Conservation (phyloP, 2,113 vertebrate species). For the Oostethus manadensis region DNA sequence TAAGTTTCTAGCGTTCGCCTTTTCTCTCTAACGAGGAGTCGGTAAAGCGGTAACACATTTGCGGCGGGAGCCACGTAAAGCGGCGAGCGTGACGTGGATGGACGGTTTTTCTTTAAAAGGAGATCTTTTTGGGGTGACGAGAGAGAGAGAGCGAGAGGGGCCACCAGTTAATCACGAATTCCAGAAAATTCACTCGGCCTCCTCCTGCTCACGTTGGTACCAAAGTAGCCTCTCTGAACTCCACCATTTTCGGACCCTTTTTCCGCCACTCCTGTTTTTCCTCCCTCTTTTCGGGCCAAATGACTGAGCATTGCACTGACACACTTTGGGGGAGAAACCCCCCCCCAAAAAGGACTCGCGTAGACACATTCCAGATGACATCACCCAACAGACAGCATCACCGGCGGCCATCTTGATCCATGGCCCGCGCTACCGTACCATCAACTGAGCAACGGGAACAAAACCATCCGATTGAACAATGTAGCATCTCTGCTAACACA, state of each 20-base stretch:
- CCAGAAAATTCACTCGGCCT: conserved; percentile 55
- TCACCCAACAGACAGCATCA: conserved; percentile 37
- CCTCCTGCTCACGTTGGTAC: conserved; percentile 71
- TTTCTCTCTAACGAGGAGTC: conserved; percentile 72
- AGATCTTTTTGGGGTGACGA: conserved; percentile 61
- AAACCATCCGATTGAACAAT: conserved; percentile 51
- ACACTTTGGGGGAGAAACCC: conserved; percentile 59
- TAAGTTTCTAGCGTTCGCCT: conserved; percentile 77
- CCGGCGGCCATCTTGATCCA: conserved; percentile 40
- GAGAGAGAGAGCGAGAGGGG: conserved; percentile 50
- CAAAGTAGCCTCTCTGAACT: conserved; percentile 77
- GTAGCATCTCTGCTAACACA: conserved; percentile 79
- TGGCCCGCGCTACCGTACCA: conserved; percentile 1
- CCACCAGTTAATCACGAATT: conserved; percentile 59
- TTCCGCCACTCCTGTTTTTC: conserved; percentile 11
- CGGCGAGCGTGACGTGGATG: conserved; percentile 57
- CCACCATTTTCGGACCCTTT: conserved; percentile 45
- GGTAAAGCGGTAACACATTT: conserved; percentile 71
- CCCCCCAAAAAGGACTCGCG: conserved; percentile 58
- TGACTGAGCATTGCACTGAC: conserved; percentile 68
- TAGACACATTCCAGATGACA: conserved; percentile 71
- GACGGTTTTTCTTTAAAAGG: conserved; percentile 53
- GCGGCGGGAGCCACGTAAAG: conserved; percentile 56
- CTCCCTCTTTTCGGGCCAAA: conserved; percentile 45
- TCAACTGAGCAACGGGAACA: neutral